These are phyloP conservation scores for Brienomyrus longianalis DNA, from an alignment of 2,113 vertebrate genomes.

Conservation along the genomic window DNA sequence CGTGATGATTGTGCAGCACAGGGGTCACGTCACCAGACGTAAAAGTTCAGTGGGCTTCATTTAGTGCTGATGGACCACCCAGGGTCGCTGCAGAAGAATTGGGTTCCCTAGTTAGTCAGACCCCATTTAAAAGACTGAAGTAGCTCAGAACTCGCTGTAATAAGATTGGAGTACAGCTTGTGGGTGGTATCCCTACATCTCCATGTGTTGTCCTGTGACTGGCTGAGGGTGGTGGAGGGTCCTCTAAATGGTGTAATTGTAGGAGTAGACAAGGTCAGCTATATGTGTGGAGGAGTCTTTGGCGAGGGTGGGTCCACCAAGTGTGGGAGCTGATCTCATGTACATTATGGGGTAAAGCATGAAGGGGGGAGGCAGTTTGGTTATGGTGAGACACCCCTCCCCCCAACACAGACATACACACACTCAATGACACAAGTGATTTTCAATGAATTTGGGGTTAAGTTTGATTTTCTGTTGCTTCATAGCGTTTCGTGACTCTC, in stretches of 20 bases:
- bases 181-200: background rate
- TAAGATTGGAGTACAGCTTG: background rate
- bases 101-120: conserved; percentile 32
- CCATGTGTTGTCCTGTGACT: background rate
- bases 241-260: background rate
- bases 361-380: background rate
- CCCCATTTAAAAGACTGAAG: background rate
- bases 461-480: background rate
- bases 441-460: background rate
- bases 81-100: conserved; percentile 30
- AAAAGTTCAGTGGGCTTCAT: conserved; percentile 24
- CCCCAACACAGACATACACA: background rate
- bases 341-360: background rate
- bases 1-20: background rate
- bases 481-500: background rate
- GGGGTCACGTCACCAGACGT: background rate
- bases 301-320: background rate
- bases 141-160: background rate
- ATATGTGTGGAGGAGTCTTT: background rate
- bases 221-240: conserved; percentile 33
- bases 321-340: background rate
- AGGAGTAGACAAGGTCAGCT: background rate
- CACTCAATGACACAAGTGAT: background rate
- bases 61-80: conserved; percentile 49
- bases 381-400: background rate